Base-by-base conservation (phyloP, 2,113 vertebrate genomes). In the Ophiodon elongatus region DNA sequence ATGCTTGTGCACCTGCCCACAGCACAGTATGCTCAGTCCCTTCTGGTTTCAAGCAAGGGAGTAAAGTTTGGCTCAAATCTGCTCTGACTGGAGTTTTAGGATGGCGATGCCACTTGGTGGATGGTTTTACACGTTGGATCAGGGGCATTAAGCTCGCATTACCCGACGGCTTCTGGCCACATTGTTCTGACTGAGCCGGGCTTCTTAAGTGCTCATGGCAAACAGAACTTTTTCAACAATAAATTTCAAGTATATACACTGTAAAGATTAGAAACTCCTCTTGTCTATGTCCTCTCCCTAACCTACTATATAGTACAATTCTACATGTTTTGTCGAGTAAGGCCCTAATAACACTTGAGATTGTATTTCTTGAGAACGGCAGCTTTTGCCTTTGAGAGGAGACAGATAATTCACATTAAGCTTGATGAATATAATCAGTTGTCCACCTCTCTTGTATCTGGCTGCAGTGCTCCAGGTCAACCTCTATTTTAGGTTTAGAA, bases 1-100 rank as follows among this genome's bases (percentile, higher is more conserved):
- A 63, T 80, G 81, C 64, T 64, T 43, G 62, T 79, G 43, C 82
- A 80, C 63, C 81, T 89, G 83, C 33, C 80, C 80, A 59, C 68
- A 43, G 72, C 35, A 23, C 85, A 82, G 71, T 64, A 80, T 84
- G 85, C 76, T 83, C 57, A n/a, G 45, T 73, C 62, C 56, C 27
- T 50, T 73, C 35, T 79, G 37, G 25, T 39, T 82, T 78, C 80
- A 5, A 54, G 64, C 23, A n/a, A 41, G 63, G 27, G 69, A 56
- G 70, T 39, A 19, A 74, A 64, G 23, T 75, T 25, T 56, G 52
- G 23, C 1, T 52, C 68, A 64, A 81, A 62, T 74, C 50, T 78
- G 37, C 57, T 78, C 73, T 11, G 33, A 54, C 17, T 79, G 50
- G 0, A 29, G 29, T 59, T 81, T 80, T 25, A 35, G 60, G 21